Evolutionary conservation across 2,888 invertebrate species (phyloP), one percentile per base, ranked within the genome.

Genomic region (Chrysodeixis includens): DNA sequence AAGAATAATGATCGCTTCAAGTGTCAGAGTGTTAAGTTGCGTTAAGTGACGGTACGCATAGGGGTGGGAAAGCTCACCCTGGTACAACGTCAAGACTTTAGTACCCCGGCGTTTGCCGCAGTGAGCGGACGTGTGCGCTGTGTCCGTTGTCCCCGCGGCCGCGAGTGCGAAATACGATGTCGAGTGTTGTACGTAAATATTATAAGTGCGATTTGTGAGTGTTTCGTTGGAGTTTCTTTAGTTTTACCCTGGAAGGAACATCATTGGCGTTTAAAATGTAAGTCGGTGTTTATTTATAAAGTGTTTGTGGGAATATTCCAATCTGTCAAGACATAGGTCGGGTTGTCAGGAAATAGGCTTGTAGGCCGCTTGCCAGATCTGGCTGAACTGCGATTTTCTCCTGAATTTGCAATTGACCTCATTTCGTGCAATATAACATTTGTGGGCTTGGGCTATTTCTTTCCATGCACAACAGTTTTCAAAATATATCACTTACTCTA

Each of bases 91-190:
- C 64, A 74, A 68, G 18, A 10, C 83, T 83, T 86, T 87, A 93
- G 93, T 93, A 77, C 87, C 91, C 89, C 92, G 93, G 92, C 90
- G 79, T 86, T 76, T 71, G 92, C 90, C 91, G 93, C 73, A 73
- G 87, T 52, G 76, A 70, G 69, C 69, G 81, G 89, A 90, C 86
- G 92, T 84, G 81, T 79, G 8, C 1, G 79, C 69, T 73, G 82
- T 82, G 88, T 74, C 78, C 56, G 69, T 75, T 71, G 80, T 70
- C 69, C 59, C 71, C 82, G 82, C 78, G 83, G 71, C 66, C 86
- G 90, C 86, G 88, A 88, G 87, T 90, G 89, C 79, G 84, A 86
- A 85, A 88, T 89, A 89, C 93, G 92, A 93, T 92, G 92, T 87
- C 85, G 78, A 85, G 90, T 89, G 90, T 74, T 81, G 84, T 85